A percentile compares a stretch with the other conserved stretches of the same genome.
phyloP scores from a whole-genome alignment of 2,797 vertebrate species.

The Etheostoma nigrum region DNA sequence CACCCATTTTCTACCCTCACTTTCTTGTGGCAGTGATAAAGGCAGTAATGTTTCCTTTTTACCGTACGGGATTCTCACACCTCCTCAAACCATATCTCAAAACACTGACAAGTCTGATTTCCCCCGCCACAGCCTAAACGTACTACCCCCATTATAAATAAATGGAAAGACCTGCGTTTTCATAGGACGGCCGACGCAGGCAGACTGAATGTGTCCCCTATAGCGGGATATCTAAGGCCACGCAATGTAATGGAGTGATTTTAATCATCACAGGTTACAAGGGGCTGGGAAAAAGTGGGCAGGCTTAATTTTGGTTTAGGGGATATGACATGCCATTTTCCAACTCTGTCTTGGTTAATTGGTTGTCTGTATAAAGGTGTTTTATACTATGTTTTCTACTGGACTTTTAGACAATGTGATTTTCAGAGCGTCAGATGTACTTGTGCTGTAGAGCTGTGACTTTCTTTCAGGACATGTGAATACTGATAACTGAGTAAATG shows the following conservation, averaged over 20 bases:
- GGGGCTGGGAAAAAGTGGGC: constrained; percentile 19
- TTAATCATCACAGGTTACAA: constrained; percentile 17
- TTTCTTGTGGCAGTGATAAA: no score
- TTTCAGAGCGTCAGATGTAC: constrained; percentile 17
- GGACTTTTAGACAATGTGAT: constrained; percentile 47
- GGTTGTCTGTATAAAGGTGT: constrained; percentile 32
- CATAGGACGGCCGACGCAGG: no score
- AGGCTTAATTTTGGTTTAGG: constrained; percentile 23
- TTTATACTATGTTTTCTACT: constrained; percentile 47
- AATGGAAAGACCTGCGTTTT: no score
- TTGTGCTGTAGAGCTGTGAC: constrained; percentile 22
- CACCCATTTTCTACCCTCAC: no score
- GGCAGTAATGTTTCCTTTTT: no score
- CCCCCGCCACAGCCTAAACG: no score
- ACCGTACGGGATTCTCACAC: no score
- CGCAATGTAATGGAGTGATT: constrained; percentile 2
- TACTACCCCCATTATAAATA: no score
- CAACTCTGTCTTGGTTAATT: constrained; percentile 15
- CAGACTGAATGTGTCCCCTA: no score
- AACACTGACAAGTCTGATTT: no score
- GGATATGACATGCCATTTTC: constrained; percentile 27
- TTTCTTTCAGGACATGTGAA: constrained; percentile 30
- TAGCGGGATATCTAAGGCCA: not conserved
- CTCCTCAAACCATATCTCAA: no score
- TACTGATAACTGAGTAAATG: constrained; percentile 13